phyloP scores from a whole-genome alignment of 2,888 invertebrate genomes.

The Acrocera orbiculus region DNA sequence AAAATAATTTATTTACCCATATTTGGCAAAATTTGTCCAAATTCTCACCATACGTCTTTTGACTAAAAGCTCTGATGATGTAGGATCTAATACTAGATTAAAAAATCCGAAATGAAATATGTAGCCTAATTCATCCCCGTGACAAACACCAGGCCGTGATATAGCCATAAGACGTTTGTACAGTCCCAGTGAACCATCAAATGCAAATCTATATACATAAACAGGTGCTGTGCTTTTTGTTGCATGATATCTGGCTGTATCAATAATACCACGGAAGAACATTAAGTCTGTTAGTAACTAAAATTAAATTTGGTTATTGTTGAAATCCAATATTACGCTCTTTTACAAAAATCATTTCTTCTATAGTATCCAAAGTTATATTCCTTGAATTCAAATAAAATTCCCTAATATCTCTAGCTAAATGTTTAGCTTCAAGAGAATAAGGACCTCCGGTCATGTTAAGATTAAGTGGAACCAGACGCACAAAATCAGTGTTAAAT shows the following conservation, averaged over 20 bases:
- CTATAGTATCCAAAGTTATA: slow-evolving; percentile 36
- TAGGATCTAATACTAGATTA: slow-evolving; percentile 40
- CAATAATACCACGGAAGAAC: slow-evolving; percentile 40
- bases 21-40: slow-evolving; percentile 49
- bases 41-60: slow-evolving; percentile 42
- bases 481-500: slow-evolving; percentile 37
- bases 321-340: background rate
- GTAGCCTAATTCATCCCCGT: slow-evolving; percentile 47
- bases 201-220: slow-evolving; percentile 42
- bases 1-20: slow-evolving; percentile 32
- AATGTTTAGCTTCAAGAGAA: slow-evolving; percentile 25
- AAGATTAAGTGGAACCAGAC: slow-evolving; percentile 40
- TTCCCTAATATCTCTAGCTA: slow-evolving; percentile 33
- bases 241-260: slow-evolving; percentile 33
- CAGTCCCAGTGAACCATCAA: slow-evolving; percentile 42
- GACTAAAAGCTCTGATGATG: slow-evolving; percentile 38
- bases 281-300: slow-evolving; percentile 45
- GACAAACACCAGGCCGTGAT: slow-evolving; percentile 40
- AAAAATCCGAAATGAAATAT: slow-evolving; percentile 45
- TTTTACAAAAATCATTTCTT: slow-evolving; percentile 39
- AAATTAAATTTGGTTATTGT: slow-evolving; percentile 8
- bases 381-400: slow-evolving; percentile 41
- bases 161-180: slow-evolving; percentile 45
- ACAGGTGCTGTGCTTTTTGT: slow-evolving; percentile 34
- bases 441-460: slow-evolving; percentile 21